Base-by-base conservation (phyloP, 2,797 vertebrate genomes). In the Cyclopterus lumpus region DNA sequence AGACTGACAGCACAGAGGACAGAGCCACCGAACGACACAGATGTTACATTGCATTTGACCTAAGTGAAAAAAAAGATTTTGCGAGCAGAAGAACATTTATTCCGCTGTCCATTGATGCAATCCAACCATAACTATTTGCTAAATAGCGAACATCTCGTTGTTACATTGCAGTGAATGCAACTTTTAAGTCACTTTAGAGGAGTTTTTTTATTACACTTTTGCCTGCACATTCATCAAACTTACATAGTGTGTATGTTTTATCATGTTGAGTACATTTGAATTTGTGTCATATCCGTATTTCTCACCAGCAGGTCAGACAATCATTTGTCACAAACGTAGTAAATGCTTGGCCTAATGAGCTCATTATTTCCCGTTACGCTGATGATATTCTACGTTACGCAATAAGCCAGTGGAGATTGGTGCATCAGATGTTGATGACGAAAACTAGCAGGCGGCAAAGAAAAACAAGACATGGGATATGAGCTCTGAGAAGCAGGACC, bases 141-240 rank as follows among this genome's bases (percentile, higher is more conserved):
- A 85, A 93, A 93, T 91, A 91, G 89, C 93, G 94, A 92, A 67
- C 86, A 92, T 95, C 91, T 92, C 77, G 81, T 90, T 93, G 94
- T 95, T 92, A 93, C 87, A 72, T 81, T 83, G 72, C 77, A 89
- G 93, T 93, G 95, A 82, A 82, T 95, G 95, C 95, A 95, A 94
- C 94, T 88, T 80, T 88, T 80, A 93, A 93, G 91, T 94, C 95
- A 95, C 91, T 95, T 91, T 94, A 85, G 79, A 93, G 84, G 20
- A 79, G 22, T 80, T 77, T 86, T 73, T 70, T 58, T 63, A 87
- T 81, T 42, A 80, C 89, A 89, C 85, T 80, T 86, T 86, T 81
- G 91, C 93, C 90, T 88, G 83, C 85, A 86, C 72, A 76, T 87
- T 86, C 82, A 68, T 85, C 75, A 73, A 34, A 72, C 63, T 73